phyloP scores from a whole-genome alignment of 2,888 invertebrate genomes.

The Cylindroiulus punctatus region DNA sequence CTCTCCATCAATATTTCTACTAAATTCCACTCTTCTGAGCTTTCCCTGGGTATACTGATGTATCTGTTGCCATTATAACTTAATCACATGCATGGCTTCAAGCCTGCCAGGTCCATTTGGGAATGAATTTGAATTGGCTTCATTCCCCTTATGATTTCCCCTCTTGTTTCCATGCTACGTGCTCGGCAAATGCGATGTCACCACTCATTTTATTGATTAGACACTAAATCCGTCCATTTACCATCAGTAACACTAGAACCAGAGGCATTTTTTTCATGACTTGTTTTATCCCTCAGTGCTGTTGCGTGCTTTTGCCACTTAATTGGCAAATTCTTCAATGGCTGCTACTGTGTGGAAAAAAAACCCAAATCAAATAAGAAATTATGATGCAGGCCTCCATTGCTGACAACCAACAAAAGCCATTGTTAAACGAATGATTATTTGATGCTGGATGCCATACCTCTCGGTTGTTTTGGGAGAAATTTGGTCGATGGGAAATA shows the following conservation, averaged over 20 bases:
- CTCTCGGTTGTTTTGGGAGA: neutral
- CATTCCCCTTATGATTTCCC: neutral
- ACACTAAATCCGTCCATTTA: slow-evolving; percentile 6
- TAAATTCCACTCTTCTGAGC: neutral
- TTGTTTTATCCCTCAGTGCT: neutral
- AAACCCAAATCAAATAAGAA: neutral
- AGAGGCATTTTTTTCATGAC: neutral
- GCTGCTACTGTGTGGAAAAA: neutral
- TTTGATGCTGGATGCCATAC: neutral
- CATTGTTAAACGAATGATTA: neutral
- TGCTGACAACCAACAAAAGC: neutral
- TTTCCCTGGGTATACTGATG: neutral
- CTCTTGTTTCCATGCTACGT: neutral
- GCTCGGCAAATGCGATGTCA: neutral
- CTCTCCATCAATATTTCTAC: too few relatives aligned
- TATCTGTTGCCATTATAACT: neutral
- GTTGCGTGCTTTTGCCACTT: neutral
- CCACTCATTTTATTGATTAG: slow-evolving; percentile 38
- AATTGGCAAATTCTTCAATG: slow-evolving; percentile 22
- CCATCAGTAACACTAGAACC: neutral
- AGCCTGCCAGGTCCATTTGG: neutral
- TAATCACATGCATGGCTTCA: neutral
- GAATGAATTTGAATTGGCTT: neutral
- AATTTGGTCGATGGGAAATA: neutral
- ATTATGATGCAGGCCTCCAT: neutral